Evolutionary conservation across 2,113 vertebrate species (phyloP), one percentile per base, ranked within the genome.

Genomic region (Apaloderma vittatum): DNA sequence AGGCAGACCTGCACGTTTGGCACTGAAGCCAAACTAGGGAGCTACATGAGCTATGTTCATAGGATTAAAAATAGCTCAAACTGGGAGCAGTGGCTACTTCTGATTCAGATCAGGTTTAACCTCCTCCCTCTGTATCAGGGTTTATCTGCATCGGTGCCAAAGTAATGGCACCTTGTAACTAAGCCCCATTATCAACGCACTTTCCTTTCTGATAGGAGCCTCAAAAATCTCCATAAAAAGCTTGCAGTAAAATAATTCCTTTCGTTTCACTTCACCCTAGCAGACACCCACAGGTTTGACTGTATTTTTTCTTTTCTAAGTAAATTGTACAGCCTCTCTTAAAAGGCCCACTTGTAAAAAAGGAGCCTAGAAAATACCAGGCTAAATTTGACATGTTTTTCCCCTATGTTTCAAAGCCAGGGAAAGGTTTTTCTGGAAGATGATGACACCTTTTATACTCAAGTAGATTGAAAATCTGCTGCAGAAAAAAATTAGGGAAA

Each of bases 381-480:
- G 63, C 46, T 72, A 94, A 88, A 88, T 93, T 43, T 95, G 80
- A 87, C 58, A 73, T 65, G 63, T 15, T 93, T 93, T 97, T 63
- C 68, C 40, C 74, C 45, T 57, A 46, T 10, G 18, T 93, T 93
- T 93, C 80, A 89, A 95, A 94, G 80, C 14, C 84, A 78, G 18
- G 8, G 19, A 90, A 89, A 61, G 21, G 15, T 63, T 91, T 32
- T 88, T 76, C 80, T 81, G 23, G 57, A 68, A 82, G 34, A 87
- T 63, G 48, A 66, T 77, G 24, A 55, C 62, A 86, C 23, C 14
- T 91, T 85, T 94, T 81, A 48, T 78, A 84, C 12, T 83, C 59
- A 74, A 71, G 76, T 48, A 88, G 37, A 67, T 5, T 71, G 79
- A 80, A 94, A 95, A 81, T 68, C 55, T 89, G 34, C 55, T 52